phyloP scores from a whole-genome alignment of 2,113 vertebrate species.

The Puma concolor region DNA sequence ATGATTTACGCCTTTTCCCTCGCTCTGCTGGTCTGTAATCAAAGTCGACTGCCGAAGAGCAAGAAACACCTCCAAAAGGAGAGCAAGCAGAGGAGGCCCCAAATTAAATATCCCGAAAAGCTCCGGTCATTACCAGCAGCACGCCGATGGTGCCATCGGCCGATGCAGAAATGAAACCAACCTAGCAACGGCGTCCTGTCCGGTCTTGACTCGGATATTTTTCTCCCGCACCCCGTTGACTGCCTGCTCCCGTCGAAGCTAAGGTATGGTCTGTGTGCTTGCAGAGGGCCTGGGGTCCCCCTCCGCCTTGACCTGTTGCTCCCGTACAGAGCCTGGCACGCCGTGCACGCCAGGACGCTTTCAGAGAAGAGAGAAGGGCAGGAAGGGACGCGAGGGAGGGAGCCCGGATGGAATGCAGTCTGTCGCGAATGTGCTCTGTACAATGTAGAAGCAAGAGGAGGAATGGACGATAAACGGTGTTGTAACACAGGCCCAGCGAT shows the following conservation, averaged over 20 bases:
- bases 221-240: neutral
- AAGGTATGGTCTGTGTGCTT: neutral
- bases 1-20: neutral
- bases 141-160: rapidly evolving
- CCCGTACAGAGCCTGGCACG: rapidly evolving
- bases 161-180: neutral
- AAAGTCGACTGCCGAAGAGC: neutral
- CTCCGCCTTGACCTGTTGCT: neutral
- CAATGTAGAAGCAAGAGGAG: neutral
- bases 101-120: neutral
- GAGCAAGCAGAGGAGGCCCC: neutral
- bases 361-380: rapidly evolving
- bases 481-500: no score
- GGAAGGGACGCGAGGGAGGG: neutral
- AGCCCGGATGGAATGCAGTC: neutral
- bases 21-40: neutral
- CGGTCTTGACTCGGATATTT: rapidly evolving
- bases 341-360: neutral
- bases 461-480: neutral
- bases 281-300: neutral
- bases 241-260: neutral
- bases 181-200: neutral
- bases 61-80: neutral
- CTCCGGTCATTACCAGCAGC: neutral
- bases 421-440: neutral